phyloP scores from a whole-genome alignment of 2,888 invertebrate genomes.

The Patella depressa region DNA sequence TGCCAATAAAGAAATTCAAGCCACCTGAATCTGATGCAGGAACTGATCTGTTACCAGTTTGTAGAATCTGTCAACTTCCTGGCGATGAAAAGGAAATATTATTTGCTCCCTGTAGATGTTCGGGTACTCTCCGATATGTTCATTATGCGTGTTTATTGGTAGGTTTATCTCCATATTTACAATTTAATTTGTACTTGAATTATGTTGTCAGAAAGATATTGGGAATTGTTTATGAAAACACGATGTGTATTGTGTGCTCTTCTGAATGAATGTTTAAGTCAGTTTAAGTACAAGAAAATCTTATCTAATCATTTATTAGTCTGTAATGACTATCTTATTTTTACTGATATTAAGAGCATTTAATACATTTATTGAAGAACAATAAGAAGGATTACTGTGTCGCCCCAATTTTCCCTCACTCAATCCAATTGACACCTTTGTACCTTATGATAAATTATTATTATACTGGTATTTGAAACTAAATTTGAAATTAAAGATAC shows the following conservation, averaged over 20 bases:
- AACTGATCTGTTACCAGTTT: constrained; percentile 67
- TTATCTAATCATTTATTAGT: neutral
- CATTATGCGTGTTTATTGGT: constrained; percentile 74
- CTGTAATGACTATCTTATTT: neutral
- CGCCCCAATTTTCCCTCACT: too few species aligned
- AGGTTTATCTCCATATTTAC: constrained; percentile 34
- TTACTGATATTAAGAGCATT: too few species aligned
- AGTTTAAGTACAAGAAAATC: neutral
- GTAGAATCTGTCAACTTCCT: constrained; percentile 74
- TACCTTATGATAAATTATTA: too few species aligned
- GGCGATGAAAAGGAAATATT: constrained; percentile 65
- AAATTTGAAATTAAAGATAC: neutral
- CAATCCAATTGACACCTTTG: too few species aligned
- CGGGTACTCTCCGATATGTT: constrained; percentile 74
- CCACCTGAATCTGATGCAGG: constrained; percentile 48
- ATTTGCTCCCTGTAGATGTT: constrained; percentile 75
- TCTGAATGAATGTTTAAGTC: neutral
- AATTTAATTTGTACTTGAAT: constrained; percentile 1
- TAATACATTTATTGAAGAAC: too few species aligned
- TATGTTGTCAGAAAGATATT: neutral
- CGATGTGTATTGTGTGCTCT: neutral
- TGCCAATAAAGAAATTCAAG: constrained; percentile 39
- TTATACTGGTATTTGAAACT: neutral
- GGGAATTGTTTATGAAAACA: neutral
- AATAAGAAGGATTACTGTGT: too few species aligned